These are phyloP conservation scores for Anthopleura xanthogrammica DNA, from an alignment of 92 coral and sea anemone genomes.

Conservation along the genomic window DNA sequence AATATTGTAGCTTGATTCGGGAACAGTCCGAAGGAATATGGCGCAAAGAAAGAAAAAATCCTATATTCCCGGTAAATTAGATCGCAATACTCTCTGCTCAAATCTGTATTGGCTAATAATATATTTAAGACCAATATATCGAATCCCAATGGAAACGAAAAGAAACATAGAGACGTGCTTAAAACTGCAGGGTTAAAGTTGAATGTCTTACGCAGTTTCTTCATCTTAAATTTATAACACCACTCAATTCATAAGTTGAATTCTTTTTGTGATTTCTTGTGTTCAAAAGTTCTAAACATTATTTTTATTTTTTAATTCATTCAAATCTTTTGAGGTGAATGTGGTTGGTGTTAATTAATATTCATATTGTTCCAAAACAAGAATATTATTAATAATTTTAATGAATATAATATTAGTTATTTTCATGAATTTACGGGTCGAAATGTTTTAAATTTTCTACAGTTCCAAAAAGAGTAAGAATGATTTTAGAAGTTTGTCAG, in stretches of 20 bases:
- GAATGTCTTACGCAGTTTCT: no score
- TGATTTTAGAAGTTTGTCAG: neutral
- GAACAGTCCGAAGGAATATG: neutral
- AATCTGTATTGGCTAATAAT: no score
- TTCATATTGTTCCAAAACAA: neutral
- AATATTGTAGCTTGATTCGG: neutral
- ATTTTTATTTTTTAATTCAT: neutral
- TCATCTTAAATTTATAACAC: neutral
- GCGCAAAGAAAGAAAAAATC: neutral
- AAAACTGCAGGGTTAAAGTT: no score
- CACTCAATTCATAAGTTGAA: neutral
- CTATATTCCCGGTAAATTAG: no score
- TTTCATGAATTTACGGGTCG: no score
- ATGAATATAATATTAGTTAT: no score
- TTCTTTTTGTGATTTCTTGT: neutral
- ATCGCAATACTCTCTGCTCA: no score
- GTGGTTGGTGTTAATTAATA: neutral
- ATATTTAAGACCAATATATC: no score
- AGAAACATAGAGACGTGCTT: neutral
- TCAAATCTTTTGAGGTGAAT: neutral
- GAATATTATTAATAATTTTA: neutral
- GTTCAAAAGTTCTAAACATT: neutral
- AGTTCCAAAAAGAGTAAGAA: neutral
- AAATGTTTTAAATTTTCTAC: no score
- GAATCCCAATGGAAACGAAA: neutral